Conservation (phyloP, 1,140 invertebrate genomes). For the Acromyrmex echinatior region DNA sequence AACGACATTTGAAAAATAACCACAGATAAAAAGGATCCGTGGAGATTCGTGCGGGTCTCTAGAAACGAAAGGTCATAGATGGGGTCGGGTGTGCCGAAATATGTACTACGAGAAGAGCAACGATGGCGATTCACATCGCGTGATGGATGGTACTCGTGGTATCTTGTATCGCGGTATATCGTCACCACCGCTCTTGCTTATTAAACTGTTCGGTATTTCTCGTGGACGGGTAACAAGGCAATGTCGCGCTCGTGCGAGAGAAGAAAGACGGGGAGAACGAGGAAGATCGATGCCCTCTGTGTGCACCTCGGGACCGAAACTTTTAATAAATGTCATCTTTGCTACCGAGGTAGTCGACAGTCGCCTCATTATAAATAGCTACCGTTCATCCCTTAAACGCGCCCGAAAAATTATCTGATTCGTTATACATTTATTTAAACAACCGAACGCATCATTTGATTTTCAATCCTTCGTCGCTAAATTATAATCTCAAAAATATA, state of each 20-base stretch:
- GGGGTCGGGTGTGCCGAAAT: not conserved
- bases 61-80: constrained; percentile 9
- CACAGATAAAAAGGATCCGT: not conserved
- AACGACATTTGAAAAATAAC: constrained; percentile 9
- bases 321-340: constrained; percentile 80
- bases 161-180: constrained; percentile 80
- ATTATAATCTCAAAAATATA: not conserved
- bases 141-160: constrained; percentile 78
- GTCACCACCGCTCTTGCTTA: constrained; percentile 77
- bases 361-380: constrained; percentile 78
- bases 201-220: constrained; percentile 82
- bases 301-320: constrained; percentile 60
- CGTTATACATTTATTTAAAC: constrained; percentile 27
- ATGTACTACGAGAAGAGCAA: constrained; percentile 14
- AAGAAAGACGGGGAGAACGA: constrained; percentile 17
- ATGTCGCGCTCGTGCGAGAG: constrained; percentile 30
- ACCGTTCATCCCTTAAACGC: constrained; percentile 63
- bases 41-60: not conserved
- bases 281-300: constrained; percentile 77
- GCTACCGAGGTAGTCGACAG: constrained; percentile 71
- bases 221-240: constrained; percentile 73
- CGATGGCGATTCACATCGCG: constrained; percentile 74
- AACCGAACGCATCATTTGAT: not conserved
- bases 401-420: constrained; percentile 74
- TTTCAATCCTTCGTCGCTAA: constrained; percentile 8